Percentiles rank a stretch among this genome's conserved stretches.
phyloP scores from a whole-genome alignment of 2,113 vertebrate species.

The Corapipo altera region DNA sequence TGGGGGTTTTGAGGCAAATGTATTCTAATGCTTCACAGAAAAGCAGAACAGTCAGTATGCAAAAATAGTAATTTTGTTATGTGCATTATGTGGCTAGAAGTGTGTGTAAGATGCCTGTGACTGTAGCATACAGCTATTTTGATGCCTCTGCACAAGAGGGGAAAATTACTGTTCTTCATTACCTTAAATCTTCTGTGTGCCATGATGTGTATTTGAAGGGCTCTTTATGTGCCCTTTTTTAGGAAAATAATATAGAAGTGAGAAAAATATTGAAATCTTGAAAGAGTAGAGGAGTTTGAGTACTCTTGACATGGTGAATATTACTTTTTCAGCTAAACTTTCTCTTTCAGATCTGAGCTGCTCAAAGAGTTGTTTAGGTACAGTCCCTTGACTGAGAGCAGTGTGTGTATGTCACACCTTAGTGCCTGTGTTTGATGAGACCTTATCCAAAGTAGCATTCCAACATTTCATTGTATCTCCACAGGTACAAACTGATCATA shows the following conservation, averaged over 20 bases:
- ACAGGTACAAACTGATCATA: neutral
- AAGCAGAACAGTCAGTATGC: neutral
- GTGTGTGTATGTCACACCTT: neutral
- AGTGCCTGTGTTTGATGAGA: neutral
- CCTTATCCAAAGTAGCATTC: neutral
- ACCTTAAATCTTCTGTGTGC: neutral
- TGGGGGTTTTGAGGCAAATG: neutral
- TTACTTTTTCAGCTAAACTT: neutral
- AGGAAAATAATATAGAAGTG: neutral
- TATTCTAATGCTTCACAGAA: neutral
- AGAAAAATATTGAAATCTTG: neutral
- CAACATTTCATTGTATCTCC: accelerated
- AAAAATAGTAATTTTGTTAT: neutral
- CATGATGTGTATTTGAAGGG: neutral
- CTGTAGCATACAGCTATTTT: neutral
- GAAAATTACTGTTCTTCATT: neutral
- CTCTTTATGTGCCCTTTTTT: neutral
- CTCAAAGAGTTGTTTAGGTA: neutral
- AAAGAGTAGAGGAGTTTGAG: neutral
- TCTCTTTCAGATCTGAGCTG: neutral
- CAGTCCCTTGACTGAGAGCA: neutral
- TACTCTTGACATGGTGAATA: neutral
- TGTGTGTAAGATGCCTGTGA: accelerated
- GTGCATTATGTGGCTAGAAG: neutral
- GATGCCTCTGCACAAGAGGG: neutral